Conservation (phyloP, 2,888 invertebrate species). For the Dilophus febrilis region DNA sequence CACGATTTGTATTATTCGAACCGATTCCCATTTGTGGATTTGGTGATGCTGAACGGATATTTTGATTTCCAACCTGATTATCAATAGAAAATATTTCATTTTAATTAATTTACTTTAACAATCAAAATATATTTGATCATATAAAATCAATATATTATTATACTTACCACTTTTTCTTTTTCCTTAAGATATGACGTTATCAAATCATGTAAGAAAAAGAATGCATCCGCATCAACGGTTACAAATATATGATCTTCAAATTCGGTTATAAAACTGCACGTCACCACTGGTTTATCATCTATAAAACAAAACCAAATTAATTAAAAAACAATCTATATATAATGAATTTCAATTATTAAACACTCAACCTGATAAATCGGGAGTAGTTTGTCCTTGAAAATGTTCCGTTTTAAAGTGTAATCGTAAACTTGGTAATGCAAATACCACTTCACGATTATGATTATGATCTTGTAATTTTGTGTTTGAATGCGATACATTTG, state of each 20-base stretch:
- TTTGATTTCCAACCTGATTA: conserved; percentile 24
- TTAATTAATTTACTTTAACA: conserved; percentile 1
- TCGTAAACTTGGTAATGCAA: conserved; percentile 84
- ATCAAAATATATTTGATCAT: neutral
- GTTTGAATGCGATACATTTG: conserved; percentile 32
- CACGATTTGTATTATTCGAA: too few species aligned
- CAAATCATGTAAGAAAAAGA: conserved; percentile 93
- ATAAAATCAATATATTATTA: neutral
- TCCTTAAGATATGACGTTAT: conserved; percentile 92
- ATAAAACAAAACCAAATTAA: conserved; percentile 11
- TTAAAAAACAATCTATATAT: conserved; percentile 2
- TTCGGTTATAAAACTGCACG: conserved; percentile 95
- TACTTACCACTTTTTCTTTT: conserved; percentile 62
- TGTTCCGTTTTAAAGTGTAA: conserved; percentile 88
- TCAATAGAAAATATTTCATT: too few species aligned
- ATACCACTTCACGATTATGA: conserved; percentile 88
- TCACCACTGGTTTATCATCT: conserved; percentile 75
- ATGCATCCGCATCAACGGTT: conserved; percentile 94
- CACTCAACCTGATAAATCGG: conserved; percentile 41
- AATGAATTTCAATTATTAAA: too few species aligned
- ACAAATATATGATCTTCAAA: conserved; percentile 98
- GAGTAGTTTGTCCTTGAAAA: conserved; percentile 56
- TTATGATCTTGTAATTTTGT: conserved; percentile 57
- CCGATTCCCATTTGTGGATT: conserved; percentile 18
- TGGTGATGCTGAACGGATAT: conserved; percentile 26